A percentile compares a stretch with the other conserved stretches of the same genome.
phyloP scores from a whole-genome alignment of 2,113 vertebrate genomes.

The Gracilinanus agilis region DNA sequence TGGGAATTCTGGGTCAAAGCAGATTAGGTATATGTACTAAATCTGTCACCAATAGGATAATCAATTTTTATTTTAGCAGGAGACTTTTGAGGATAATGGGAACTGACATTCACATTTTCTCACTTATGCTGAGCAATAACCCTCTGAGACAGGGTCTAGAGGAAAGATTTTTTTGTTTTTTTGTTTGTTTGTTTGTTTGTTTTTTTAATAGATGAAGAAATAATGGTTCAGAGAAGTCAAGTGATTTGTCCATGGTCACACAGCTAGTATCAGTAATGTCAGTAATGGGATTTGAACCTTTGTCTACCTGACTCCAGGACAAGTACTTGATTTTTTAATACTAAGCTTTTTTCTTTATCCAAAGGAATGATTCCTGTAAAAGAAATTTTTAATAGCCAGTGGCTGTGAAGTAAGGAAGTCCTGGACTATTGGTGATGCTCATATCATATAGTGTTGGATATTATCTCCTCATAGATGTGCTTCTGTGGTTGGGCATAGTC shows the following conservation, averaged over 20 bases:
- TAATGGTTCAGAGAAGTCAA: not conserved
- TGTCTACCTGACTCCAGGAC: not conserved
- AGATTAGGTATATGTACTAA: no score
- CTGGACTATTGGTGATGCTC: not conserved
- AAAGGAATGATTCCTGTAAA: not conserved
- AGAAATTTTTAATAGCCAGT: not conserved
- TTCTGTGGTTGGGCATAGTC: not conserved
- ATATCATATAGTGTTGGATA: not conserved
- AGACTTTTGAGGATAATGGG: not conserved
- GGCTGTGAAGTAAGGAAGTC: not conserved
- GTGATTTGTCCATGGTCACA: not conserved
- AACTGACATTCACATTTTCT: not conserved
- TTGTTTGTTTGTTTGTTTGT: no score
- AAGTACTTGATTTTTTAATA: not conserved
- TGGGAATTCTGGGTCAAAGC: no score
- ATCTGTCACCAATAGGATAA: not conserved
- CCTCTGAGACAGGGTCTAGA: not conserved
- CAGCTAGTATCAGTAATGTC: not conserved
- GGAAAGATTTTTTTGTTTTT: not conserved
- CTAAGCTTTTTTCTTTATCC: not conserved
- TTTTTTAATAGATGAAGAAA: not conserved
- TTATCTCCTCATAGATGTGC: not conserved
- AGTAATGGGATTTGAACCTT: not conserved
- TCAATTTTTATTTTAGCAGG: not conserved
- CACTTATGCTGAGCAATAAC: not conserved